phyloP scores from a whole-genome alignment of 2,797 vertebrate genomes.

The Poeciliopsis presidionis region DNA sequence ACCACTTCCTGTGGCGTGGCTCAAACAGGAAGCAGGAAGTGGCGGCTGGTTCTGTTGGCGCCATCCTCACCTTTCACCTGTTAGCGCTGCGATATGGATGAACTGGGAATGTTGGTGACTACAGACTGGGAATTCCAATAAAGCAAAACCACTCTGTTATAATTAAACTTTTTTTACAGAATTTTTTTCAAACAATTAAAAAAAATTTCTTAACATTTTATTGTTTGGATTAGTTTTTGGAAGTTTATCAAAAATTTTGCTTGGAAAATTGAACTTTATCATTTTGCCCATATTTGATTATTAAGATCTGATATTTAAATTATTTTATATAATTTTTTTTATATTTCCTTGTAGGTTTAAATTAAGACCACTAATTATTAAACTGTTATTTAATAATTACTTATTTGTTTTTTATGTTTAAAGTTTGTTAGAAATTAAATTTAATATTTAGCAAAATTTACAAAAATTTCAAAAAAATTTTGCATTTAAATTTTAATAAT shows the following conservation, averaged over 20 bases:
- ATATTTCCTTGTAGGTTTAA: too few relatives aligned
- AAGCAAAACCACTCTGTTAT: neutral
- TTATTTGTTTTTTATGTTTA: neutral
- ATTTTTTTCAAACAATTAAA: neutral
- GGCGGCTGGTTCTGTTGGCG: conserved; percentile 18
- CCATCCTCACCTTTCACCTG: conserved; percentile 13
- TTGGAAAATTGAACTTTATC: neutral
- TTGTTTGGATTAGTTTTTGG: neutral
- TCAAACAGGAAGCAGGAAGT: conserved; percentile 59
- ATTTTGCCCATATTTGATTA: neutral
- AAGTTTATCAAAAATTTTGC: neutral
- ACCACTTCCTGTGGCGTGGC: conserved; percentile 36
- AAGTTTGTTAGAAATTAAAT: neutral
- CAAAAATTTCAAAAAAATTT: neutral
- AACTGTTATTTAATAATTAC: neutral
- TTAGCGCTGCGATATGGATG: neutral
- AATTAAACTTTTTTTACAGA: too few relatives aligned
- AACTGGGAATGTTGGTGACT: neutral
- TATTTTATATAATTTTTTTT: neutral
- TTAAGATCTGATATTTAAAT: neutral
- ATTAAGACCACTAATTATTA: too few relatives aligned
- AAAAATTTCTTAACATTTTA: neutral
- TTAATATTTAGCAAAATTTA: neutral
- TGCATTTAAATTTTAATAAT: neutral
- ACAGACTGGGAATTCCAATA: neutral